Evolutionary conservation across 2,113 vertebrate genomes (phyloP), one percentile per base, ranked within the genome.

Genomic region (Camelus bactrianus): DNA sequence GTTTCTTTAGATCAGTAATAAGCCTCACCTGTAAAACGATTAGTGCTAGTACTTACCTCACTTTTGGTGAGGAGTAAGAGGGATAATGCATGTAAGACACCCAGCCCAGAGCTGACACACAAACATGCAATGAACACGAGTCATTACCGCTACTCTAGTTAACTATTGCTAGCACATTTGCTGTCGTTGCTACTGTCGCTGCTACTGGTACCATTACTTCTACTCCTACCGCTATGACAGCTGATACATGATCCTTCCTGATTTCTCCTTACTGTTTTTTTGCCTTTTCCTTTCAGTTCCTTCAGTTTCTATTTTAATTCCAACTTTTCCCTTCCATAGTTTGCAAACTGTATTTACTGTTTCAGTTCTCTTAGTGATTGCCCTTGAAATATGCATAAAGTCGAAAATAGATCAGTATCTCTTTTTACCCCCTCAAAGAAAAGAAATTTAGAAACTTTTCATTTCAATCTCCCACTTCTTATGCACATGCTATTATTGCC

Each of bases 281-380:
- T n/a, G 10, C 5, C 32, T 22, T 28, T 3, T 84, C 13, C 24
- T 90, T 88, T 60, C 26, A 70, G 69, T 72, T 73, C 2, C 30
- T 10, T 92, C 38, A 58, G 16, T 54, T 86, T 85, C 92, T 65
- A 64, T 46, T 93, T 97, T 62, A 85, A 76, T 48, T 91, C 19
- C 20, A 67, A 28, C 67, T 85, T 77, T 70, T 35, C 17, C n/a
- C 5, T 38, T 70, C n/a, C 58, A 0, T 50, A 82, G 19, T 93
- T 93, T 89, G 67, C 35, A 77, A 91, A 32, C 9, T 60, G 2
- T 75, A 35, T 48, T 26, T 76, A 82, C 14, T 81, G 46, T 69
- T 70, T 58, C 60, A 48, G 58, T 64, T 64, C 30, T 82, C 81
- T 93, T 52, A 60, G 28, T 83, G 50, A 62, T 65, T 73, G 67